phyloP scores from a whole-genome alignment of 2,797 vertebrate species.

The Poliocrania exsul region DNA sequence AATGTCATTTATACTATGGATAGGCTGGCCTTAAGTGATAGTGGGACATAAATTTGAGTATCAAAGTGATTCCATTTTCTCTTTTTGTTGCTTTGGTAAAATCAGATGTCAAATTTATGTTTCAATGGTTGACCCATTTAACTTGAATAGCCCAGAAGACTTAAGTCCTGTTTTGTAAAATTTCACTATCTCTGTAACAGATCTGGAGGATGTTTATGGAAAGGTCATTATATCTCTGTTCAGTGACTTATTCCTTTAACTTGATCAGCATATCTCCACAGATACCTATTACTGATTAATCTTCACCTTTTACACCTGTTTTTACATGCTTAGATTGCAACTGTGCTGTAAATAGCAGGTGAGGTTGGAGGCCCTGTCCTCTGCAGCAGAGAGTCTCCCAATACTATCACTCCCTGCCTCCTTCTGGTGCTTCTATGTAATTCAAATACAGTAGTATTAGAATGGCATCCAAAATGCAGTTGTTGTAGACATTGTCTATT shows the following conservation, averaged over 20 bases:
- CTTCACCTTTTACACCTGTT: neutral
- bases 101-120: neutral
- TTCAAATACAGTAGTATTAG: neutral
- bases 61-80: neutral
- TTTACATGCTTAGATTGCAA: neutral
- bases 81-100: neutral
- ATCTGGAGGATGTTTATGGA: neutral
- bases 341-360: neutral
- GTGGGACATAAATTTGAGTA: neutral
- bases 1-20: neutral
- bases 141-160: neutral
- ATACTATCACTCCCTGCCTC: neutral
- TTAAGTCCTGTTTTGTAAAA: neutral
- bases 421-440: neutral
- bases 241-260: neutral
- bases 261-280: neutral
- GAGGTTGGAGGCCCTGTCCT: neutral
- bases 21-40: neutral
- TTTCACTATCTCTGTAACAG: neutral
- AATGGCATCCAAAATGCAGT: neutral
- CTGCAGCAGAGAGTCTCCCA: neutral
- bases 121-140: neutral
- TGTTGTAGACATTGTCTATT: neutral
- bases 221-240: neutral
- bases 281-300: neutral